Conservation (phyloP, 1,140 invertebrate species). For the Megathymus violae region DNA sequence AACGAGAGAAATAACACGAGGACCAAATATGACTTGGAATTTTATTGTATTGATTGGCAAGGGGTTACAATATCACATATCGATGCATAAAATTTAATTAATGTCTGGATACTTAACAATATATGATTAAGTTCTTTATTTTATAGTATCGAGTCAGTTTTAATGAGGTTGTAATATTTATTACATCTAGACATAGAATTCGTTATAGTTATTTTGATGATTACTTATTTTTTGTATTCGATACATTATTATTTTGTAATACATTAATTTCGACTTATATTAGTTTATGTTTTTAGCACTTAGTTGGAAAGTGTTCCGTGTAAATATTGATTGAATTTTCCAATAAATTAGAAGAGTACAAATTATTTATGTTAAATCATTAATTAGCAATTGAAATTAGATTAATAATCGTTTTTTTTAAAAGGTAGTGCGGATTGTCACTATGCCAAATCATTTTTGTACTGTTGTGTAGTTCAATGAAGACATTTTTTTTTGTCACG, state of each 20-base stretch:
- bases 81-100: not conserved
- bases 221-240: not conserved
- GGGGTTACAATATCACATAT: not conserved
- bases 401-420: constrained; percentile 33
- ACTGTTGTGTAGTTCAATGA: not conserved
- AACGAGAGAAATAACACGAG: constrained; percentile 51
- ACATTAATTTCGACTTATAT: constrained; percentile 1
- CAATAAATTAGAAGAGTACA: constrained; percentile 81
- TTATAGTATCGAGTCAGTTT: constrained; percentile 22
- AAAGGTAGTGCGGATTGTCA: constrained; percentile 27
- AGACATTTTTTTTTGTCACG: constrained; percentile 18
- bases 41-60: constrained; percentile 26
- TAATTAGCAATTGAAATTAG: constrained; percentile 45
- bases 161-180: constrained; percentile 17
- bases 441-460: constrained; percentile 25
- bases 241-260: constrained; percentile 5
- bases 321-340: constrained; percentile 70
- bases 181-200: not conserved
- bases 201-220: not conserved
- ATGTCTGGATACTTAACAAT: constrained; percentile 23
- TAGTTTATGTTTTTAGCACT: not conserved
- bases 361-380: constrained; percentile 73
- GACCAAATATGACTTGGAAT: constrained; percentile 44
- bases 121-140: constrained; percentile 14
- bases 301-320: constrained; percentile 49